These are phyloP conservation scores for Phoebastria nigripes DNA, from an alignment of 2,797 vertebrate species.

Conservation along the genomic window DNA sequence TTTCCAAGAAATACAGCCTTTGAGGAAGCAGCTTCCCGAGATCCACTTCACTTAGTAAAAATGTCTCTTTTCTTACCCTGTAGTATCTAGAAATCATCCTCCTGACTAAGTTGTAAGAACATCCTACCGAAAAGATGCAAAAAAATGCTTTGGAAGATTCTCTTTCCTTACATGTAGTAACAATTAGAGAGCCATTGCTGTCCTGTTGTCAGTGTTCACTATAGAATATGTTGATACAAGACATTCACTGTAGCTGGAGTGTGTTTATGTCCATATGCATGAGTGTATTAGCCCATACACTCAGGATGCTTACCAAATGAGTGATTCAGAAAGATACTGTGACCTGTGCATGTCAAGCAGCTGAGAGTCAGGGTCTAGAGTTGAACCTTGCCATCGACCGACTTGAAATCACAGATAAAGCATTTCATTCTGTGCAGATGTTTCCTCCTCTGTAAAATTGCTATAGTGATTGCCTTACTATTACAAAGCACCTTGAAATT, in stretches of 20 bases:
- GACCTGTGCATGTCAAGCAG: fast-evolving
- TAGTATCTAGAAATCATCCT: neutral
- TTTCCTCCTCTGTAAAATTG: neutral
- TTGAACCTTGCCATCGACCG: fast-evolving
- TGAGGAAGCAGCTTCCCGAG: neutral
- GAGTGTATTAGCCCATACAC: fast-evolving
- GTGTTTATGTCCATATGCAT: fast-evolving
- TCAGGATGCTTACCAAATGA: neutral
- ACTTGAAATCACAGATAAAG: neutral
- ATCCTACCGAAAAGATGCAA: neutral
- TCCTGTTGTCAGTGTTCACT: neutral
- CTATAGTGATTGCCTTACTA: neutral
- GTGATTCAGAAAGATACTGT: neutral
- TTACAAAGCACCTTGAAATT: neutral
- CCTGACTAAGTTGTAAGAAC: neutral
- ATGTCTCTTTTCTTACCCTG: neutral
- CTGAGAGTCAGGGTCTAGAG: neutral
- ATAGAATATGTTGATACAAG: neutral
- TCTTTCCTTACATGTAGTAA: neutral
- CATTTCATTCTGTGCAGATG: neutral
- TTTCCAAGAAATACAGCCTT: neutral
- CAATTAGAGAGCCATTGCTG: neutral
- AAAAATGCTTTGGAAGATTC: neutral
- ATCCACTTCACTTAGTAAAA: neutral
- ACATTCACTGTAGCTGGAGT: neutral